Conservation (phyloP, 2,113 vertebrate species). For the Nymphicus hollandicus region DNA sequence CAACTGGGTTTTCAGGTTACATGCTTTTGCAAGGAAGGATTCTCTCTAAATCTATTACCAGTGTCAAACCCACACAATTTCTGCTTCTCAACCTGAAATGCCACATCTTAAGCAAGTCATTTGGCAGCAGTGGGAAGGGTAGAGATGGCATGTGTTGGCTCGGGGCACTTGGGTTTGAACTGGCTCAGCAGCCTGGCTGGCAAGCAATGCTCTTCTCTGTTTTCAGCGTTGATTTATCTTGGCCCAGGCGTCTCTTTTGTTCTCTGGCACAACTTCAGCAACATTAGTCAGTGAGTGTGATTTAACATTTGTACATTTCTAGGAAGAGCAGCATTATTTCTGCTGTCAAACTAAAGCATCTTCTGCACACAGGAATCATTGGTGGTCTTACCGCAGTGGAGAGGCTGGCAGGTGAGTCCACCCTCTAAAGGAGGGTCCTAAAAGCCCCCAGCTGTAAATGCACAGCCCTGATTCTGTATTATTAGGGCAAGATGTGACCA, state of each 20-base stretch:
- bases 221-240: slow-evolving; percentile 4
- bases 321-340: slow-evolving; percentile 1
- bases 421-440: accelerated
- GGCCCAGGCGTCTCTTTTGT: background rate
- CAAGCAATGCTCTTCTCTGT: background rate
- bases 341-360: background rate
- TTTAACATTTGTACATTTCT: background rate
- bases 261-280: background rate
- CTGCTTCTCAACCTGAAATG: background rate
- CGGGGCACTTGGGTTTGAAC: background rate
- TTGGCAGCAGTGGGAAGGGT: background rate
- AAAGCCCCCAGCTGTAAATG: background rate
- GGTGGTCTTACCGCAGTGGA: background rate
- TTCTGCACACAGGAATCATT: background rate
- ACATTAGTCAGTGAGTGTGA: accelerated
- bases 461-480: background rate
- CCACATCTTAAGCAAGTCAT: slow-evolving; percentile 21
- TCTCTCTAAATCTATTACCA: background rate
- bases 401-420: background rate
- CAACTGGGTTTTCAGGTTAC: background rate
- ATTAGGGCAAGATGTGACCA: background rate
- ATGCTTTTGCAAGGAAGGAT: background rate
- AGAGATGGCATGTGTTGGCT: background rate
- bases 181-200: background rate
- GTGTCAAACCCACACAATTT: background rate